Percentiles rank a stretch among this genome's conserved stretches.
phyloP scores from a whole-genome alignment of 2,797 vertebrate species.

The Moxostoma hubbsi region DNA sequence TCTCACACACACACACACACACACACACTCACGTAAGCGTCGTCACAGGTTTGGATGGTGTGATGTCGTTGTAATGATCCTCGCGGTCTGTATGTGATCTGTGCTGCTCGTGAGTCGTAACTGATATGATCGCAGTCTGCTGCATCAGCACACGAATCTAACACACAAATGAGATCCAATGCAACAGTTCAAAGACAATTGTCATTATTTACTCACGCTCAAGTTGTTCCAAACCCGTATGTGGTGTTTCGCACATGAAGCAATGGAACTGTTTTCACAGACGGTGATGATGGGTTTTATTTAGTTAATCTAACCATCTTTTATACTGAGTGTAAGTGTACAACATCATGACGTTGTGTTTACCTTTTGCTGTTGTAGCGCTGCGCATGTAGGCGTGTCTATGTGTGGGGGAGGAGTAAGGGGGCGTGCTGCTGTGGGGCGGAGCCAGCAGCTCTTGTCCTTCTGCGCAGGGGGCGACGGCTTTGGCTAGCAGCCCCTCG shows the following conservation, averaged over 20 bases:
- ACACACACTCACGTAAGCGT: conserved; percentile 80
- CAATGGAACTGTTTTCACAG: no score
- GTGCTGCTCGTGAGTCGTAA: conserved; percentile 75
- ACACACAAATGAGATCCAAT: background rate
- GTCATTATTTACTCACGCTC: no score
- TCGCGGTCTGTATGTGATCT: conserved; percentile 80
- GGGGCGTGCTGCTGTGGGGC: conserved; percentile 78
- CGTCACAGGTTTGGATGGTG: conserved; percentile 97
- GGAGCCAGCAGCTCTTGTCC: conserved; percentile 85
- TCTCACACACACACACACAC: background rate
- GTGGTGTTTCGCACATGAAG: no score
- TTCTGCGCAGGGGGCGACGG: conserved; percentile 73
- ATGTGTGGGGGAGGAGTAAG: conserved; percentile 84
- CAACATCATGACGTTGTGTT: conserved; percentile 47
- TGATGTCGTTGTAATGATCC: conserved; percentile 93
- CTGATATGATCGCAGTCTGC: conserved; percentile 90
- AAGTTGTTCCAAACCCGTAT: no score
- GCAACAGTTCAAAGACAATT: no score
- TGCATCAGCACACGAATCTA: conserved; percentile 75
- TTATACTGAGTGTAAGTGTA: background rate
- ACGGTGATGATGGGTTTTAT: no score
- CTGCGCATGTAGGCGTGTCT: conserved; percentile 76
- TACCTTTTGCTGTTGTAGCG: conserved; percentile 81
- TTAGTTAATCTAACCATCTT: no score
- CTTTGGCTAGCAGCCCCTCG: conserved; percentile 82